Conservation (phyloP, 1,140 invertebrate species). For the Anthonomus grandis region DNA sequence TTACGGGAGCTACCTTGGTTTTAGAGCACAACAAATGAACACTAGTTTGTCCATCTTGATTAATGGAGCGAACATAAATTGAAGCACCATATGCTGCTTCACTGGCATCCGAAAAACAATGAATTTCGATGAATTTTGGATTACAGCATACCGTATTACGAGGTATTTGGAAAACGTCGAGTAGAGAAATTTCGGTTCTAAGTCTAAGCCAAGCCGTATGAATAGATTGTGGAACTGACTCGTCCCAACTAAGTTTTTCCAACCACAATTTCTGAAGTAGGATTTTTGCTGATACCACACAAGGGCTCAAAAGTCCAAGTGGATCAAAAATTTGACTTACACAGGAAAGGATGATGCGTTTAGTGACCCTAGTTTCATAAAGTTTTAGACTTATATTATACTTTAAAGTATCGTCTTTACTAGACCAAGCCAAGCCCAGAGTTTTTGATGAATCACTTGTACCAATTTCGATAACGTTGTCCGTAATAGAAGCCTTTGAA, state of each 20-base stretch:
- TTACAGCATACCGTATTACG: constrained; percentile 4
- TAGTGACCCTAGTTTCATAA: constrained; percentile 23
- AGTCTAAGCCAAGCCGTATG: not conserved
- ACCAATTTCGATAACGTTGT: constrained; percentile 13
- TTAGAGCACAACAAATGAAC: constrained; percentile 28
- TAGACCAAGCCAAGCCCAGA: constrained; percentile 17
- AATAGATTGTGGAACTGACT: constrained; percentile 20
- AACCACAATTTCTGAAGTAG: constrained; percentile 42
- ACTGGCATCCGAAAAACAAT: not conserved
- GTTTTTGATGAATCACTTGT: constrained; percentile 4
- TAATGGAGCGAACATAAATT: constrained; percentile 35
- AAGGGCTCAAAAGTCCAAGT: constrained; percentile 37
- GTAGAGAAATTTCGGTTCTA: not conserved
- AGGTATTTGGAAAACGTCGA: not conserved
- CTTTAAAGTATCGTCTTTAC: not conserved
- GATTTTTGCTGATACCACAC: constrained; percentile 36
- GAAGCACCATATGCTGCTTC: constrained; percentile 42
- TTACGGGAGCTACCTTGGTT: constrained; percentile 32
- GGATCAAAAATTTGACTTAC: constrained; percentile 38
- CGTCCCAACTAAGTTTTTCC: constrained; percentile 35
- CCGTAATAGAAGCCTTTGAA: constrained; percentile 22
- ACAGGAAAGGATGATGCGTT: constrained; percentile 37
- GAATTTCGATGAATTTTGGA: not conserved
- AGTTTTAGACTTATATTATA: not conserved
- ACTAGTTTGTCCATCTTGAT: constrained; percentile 9